A percentile compares a stretch with the other conserved stretches of the same genome.
Conservation (phyloP, 1,140 invertebrate species). For the Zelostemma sp. region DNA sequence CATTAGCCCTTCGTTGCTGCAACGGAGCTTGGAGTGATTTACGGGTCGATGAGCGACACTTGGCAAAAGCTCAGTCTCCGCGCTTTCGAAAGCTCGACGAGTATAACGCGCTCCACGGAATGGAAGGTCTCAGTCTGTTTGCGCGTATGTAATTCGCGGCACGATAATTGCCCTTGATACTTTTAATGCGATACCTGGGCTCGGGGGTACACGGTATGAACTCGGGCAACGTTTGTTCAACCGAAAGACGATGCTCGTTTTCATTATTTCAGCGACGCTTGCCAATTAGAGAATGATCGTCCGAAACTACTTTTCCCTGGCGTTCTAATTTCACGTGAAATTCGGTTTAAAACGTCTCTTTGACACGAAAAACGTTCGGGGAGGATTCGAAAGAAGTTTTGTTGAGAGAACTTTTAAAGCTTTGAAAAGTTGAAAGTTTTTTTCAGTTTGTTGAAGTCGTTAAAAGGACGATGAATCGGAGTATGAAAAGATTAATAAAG, state of each 20-base stretch:
- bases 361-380: no score
- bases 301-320: not conserved
- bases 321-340: not conserved
- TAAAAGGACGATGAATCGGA: no score
- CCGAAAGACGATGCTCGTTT: not conserved
- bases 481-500: no score
- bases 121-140: slow-evolving; percentile 6
- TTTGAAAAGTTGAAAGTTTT: no score
- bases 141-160: slow-evolving; percentile 20
- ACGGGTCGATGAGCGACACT: slow-evolving; percentile 41
- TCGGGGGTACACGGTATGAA: not conserved
- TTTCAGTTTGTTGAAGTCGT: no score
- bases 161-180: slow-evolving; percentile 6
- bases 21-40: slow-evolving; percentile 34
- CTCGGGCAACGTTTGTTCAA: not conserved
- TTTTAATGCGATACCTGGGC: not conserved
- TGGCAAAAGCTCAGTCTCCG: slow-evolving; percentile 39
- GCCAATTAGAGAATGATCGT: not conserved
- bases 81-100: slow-evolving; percentile 30
- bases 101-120: slow-evolving; percentile 31
- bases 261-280: not conserved
- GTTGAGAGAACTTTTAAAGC: no score
- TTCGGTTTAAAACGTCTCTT: slow-evolving; percentile 1
- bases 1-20: slow-evolving; percentile 39
- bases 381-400: no score